These are phyloP conservation scores for Bombus impatiens DNA, from an alignment of 1,140 invertebrate species.

Conservation along the genomic window DNA sequence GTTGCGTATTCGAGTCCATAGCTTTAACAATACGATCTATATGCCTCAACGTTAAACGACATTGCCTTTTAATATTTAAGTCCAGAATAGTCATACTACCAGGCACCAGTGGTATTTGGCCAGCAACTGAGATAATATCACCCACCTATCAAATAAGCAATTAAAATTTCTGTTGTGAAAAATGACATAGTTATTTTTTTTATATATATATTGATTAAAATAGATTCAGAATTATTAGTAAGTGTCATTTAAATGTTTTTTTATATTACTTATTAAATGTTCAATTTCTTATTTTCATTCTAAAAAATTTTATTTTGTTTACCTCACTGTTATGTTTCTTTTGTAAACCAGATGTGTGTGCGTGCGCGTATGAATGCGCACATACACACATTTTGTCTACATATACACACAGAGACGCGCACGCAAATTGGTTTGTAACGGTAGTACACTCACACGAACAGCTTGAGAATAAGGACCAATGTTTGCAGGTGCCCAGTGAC, in stretches of 20 bases:
- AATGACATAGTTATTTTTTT: background rate
- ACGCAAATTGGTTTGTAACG: slow-evolving; percentile 51
- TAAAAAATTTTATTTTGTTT: slow-evolving; percentile 51
- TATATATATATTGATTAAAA: background rate
- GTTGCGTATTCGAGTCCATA: slow-evolving; percentile 88
- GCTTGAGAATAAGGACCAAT: slow-evolving; percentile 98
- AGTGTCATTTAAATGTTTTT: background rate
- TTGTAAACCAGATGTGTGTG: slow-evolving; percentile 55
- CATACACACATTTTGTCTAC: slow-evolving; percentile 43
- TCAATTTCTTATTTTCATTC: slow-evolving; percentile 49
- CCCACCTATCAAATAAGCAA: slow-evolving; percentile 84
- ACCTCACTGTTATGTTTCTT: slow-evolving; percentile 45
- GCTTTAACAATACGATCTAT: slow-evolving; percentile 90
- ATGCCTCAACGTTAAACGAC: slow-evolving; percentile 91
- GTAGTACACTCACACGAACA: slow-evolving; percentile 85
- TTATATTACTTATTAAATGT: slow-evolving; percentile 29
- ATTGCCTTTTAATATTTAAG: slow-evolving; percentile 88
- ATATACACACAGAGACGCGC: slow-evolving; percentile 44
- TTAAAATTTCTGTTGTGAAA: background rate
- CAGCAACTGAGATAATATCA: slow-evolving; percentile 93
- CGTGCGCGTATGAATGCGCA: slow-evolving; percentile 42
- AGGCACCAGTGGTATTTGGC: slow-evolving; percentile 95
- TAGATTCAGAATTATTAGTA: background rate
- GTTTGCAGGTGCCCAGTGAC: slow-evolving; percentile 97
- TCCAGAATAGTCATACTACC: slow-evolving; percentile 90